Evolutionary conservation across 2,797 vertebrate genomes (phyloP).

Genomic region (Crocidura indochinensis): DNA sequence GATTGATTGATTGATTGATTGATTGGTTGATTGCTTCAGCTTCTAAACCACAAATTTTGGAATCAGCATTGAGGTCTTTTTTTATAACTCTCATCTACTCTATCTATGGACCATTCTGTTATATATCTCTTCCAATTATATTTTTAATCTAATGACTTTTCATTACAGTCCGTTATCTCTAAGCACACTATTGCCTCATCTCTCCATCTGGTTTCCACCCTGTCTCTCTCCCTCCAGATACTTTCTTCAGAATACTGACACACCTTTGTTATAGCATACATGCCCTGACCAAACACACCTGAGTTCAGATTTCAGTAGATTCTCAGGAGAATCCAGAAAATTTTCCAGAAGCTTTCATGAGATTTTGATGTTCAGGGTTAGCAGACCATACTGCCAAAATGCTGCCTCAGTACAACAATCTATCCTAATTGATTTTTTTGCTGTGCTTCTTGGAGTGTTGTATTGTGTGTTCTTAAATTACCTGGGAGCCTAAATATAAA

Average conservation of each 20-base stretch:
- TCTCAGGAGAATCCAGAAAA: constrained; percentile 7
- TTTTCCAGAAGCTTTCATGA: neutral
- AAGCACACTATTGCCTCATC: neutral
- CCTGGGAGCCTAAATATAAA: constrained; percentile 65
- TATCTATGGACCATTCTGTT: neutral
- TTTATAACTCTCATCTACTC: neutral
- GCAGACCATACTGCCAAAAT: neutral
- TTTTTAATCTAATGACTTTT: constrained; percentile 30
- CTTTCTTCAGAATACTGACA: constrained; percentile 12
- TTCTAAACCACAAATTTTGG: constrained; percentile 7
- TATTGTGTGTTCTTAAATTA: constrained; percentile 59
- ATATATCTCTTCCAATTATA: neutral
- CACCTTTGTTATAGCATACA: neutral
- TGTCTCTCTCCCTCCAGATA: neutral
- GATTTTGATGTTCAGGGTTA: neutral
- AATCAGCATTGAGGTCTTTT: constrained; percentile 3
- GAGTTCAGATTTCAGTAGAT: constrained; percentile 25
- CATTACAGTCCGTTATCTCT: neutral
- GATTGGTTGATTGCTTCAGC: too few relatives aligned
- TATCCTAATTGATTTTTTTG: neutral
- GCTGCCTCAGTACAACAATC: neutral
- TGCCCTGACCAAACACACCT: neutral
- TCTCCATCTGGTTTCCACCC: neutral
- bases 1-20: too few relatives aligned
- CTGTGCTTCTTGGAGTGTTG: neutral